Base-by-base conservation (phyloP, 2,888 invertebrate species). In the Acholoe squamosa region DNA sequence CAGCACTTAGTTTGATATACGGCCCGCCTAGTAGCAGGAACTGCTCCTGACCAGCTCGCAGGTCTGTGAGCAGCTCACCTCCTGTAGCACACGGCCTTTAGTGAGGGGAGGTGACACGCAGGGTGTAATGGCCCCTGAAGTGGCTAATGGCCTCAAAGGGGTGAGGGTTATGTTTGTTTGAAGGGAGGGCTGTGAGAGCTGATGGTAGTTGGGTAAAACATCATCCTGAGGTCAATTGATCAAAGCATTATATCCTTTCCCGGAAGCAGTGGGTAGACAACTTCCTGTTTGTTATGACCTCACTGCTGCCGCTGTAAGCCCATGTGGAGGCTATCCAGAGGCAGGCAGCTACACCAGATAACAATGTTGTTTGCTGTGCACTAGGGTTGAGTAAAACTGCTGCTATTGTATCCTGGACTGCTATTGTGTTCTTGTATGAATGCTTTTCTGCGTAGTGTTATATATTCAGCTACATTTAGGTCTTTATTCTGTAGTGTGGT, bases 1-100 rank as follows among this genome's bases (percentile, higher is more conserved):
- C n/a, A 28, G 71, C 71, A 71, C 71, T 71, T 71, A 71, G 71
- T 71, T 25, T 25, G 71, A 71, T 71, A 71, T 71, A 71, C 31
- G 71, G 71, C 71, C 28, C 25, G 61, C 22, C 28, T 25, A 71
- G 28, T 22, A 28, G 71, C 22, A 71, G 71, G 71, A 71, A 28
- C 71, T 28, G 71, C 28, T 71, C 71, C n/a, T n/a, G n/a, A n/a
- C n/a, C n/a, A n/a, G n/a, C n/a, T n/a, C 10, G 61, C 43, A 43
- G 43, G 43, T 43, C 43, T 43, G 5, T 61, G 14, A 71, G 71
- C 0, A 28, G 71, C 71, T 71, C 71, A 25, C 71, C 14, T 28
- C 61, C 5, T 61, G 14, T n/a, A 61, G 61, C 25, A 71, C 31
- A 28, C 71, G 5, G 28, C 71, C 31, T 28, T 71, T 7, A 71